Conservation (phyloP, 2,113 vertebrate genomes). For the Macroglossus sobrinus region DNA sequence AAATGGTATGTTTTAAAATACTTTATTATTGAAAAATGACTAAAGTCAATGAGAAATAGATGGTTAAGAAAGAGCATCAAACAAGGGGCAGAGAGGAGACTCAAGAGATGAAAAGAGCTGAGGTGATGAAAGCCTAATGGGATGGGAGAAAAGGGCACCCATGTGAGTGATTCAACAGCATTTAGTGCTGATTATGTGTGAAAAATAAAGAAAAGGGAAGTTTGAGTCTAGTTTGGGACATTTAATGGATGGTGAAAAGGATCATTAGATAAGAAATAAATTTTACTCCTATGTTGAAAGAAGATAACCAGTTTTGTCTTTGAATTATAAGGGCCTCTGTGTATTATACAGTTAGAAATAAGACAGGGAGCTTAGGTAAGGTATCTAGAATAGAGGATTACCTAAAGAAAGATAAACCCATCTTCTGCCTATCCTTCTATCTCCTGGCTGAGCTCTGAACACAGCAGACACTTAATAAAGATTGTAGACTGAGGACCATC, state of each 20-base stretch:
- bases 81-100: not conserved
- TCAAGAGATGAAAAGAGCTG: not conserved
- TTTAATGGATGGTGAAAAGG: not conserved
- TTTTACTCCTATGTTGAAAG: not conserved
- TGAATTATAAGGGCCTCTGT: not conserved
- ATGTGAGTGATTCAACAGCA: not conserved
- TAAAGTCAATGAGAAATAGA: not conserved
- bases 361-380: not conserved
- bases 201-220: not conserved
- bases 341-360: not conserved
- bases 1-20: not conserved
- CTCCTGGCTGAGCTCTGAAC: not conserved
- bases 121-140: not conserved
- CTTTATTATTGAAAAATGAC: constrained; percentile 3
- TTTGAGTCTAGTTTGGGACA: not conserved
- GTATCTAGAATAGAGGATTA: not conserved
- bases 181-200: not conserved
- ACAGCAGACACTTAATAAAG: not conserved
- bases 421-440: not conserved
- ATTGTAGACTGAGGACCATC: not conserved
- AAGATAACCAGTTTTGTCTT: not conserved
- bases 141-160: not conserved
- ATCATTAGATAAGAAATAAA: not conserved
- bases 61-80: not conserved
- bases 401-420: not conserved